phyloP scores from a whole-genome alignment of 2,888 invertebrate genomes.

The Dione vanillae region DNA sequence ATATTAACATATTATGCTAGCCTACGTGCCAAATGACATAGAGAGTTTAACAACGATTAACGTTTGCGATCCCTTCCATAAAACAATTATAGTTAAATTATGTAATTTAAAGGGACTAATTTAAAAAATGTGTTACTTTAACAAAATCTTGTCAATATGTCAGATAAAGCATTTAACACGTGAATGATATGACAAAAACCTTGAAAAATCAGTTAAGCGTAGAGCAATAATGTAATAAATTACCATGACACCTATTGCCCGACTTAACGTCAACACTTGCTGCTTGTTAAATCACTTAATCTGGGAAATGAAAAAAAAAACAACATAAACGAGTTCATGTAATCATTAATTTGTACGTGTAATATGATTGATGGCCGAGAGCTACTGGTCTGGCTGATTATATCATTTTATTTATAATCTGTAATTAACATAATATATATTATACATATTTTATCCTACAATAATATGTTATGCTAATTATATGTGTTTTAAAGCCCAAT shows the following conservation, averaged over 20 bases:
- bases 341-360: constrained; percentile 42
- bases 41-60: no score
- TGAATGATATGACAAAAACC: constrained; percentile 30
- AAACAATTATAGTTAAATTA: no score
- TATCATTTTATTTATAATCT: constrained; percentile 20
- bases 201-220: constrained; percentile 41
- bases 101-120: no score
- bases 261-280: constrained; percentile 49
- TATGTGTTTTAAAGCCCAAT: neutral
- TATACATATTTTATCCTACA: no score
- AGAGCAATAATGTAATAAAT: constrained; percentile 47
- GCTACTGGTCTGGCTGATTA: constrained; percentile 30
- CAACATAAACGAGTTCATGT: constrained; percentile 37
- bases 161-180: constrained; percentile 16
- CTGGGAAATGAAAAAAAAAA: constrained; percentile 39
- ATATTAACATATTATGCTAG: no score
- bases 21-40: no score
- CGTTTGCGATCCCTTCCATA: no score
- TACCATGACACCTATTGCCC: constrained; percentile 48
- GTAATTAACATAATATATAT: constrained; percentile 5
- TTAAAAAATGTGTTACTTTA: neutral
- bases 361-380: constrained; percentile 44
- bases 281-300: constrained; percentile 47
- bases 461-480: neutral
- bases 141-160: constrained; percentile 14